Conservation (phyloP, 2,113 vertebrate species). For the Forbesichthys agassizii region DNA sequence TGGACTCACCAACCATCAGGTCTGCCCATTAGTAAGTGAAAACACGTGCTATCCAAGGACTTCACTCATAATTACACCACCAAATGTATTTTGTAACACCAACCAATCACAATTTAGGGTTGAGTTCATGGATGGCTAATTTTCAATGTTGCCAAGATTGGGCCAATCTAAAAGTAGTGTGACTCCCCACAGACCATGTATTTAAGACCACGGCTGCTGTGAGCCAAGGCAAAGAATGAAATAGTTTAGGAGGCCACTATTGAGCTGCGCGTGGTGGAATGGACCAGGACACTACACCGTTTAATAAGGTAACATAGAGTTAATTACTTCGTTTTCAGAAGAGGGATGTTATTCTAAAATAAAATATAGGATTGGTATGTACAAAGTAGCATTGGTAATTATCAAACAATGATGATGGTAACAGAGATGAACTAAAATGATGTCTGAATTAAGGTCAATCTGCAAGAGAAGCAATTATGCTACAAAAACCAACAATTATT, state of each 20-base stretch:
- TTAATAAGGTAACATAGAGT: conserved; percentile 11
- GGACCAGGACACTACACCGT: background rate
- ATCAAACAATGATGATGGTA: no score
- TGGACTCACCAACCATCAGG: background rate
- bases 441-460: no score
- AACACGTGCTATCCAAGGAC: conserved; percentile 21
- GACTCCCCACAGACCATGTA: conserved; percentile 1
- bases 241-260: background rate
- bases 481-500: no score
- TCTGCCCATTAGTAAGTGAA: background rate
- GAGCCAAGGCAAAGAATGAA: no score
- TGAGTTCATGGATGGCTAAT: background rate
- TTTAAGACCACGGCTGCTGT: conserved; percentile 2
- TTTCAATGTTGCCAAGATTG: conserved; percentile 1
- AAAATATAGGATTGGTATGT: background rate
- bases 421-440: no score
- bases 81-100: background rate
- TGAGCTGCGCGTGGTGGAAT: background rate
- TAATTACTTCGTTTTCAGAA: background rate
- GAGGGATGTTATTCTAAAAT: no score
- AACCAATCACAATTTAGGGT: conserved; percentile 29
- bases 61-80: background rate
- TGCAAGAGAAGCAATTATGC: no score
- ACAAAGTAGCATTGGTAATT: background rate
- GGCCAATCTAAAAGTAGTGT: conserved; percentile 7